Conservation (phyloP, 2,888 invertebrate species). For the Emmelina monodactyla region DNA sequence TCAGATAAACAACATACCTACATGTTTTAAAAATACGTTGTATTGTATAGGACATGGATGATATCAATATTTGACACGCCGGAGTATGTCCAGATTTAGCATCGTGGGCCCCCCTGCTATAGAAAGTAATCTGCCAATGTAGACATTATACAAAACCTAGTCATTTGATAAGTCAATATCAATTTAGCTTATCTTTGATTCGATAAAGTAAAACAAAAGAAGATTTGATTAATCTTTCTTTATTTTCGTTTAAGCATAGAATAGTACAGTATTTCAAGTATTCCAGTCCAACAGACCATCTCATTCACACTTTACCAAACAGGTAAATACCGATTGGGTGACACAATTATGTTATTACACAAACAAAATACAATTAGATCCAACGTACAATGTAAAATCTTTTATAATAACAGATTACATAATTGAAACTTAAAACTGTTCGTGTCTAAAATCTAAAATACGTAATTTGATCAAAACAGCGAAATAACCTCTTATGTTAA, state of each 20-base stretch:
- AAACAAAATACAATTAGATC: conserved; percentile 1
- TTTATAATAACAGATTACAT: conserved; percentile 24
- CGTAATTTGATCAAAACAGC: conserved; percentile 42
- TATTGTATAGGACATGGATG: too few species aligned
- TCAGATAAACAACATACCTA: too few species aligned
- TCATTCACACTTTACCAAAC: not conserved
- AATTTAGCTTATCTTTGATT: too few species aligned
- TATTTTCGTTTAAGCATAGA: conserved; percentile 66
- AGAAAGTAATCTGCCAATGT: too few species aligned
- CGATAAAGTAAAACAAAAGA: conserved; percentile 17
- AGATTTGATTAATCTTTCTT: conserved; percentile 53
- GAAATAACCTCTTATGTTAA: conserved; percentile 21
- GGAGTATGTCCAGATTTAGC: too few species aligned
- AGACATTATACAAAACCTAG: too few species aligned
- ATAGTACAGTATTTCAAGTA: conserved; percentile 58
- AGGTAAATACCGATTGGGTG: not conserved
- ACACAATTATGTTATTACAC: not conserved
- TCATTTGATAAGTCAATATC: too few species aligned
- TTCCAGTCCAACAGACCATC: conserved; percentile 33
- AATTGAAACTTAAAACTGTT: conserved; percentile 25
- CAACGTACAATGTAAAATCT: conserved; percentile 22
- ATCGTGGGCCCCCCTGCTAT: too few species aligned
- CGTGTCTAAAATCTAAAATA: conserved; percentile 25
- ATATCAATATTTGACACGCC: too few species aligned
- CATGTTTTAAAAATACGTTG: too few species aligned